phyloP scores from a whole-genome alignment of 1,140 invertebrate species.

The Aphis craccivora region DNA sequence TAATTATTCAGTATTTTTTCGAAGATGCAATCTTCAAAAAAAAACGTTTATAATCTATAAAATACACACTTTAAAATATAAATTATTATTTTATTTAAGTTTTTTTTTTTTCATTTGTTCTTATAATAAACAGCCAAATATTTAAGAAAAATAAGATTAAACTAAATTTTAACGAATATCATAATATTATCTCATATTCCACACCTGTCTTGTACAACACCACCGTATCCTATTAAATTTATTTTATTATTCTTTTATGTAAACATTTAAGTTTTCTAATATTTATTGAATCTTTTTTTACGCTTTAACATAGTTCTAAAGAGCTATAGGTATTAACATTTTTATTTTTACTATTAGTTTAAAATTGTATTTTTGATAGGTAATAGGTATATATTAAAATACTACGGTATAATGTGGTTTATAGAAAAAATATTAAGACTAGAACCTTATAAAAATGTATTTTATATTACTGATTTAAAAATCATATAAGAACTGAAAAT shows the following conservation, averaged over 20 bases:
- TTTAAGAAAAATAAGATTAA: neutral
- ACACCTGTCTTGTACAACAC: neutral
- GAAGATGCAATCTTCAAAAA: neutral
- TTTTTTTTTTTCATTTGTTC: neutral
- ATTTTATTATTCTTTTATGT: neutral
- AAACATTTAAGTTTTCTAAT: neutral
- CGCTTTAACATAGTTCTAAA: neutral
- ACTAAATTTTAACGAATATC: neutral
- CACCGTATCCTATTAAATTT: neutral
- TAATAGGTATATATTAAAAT: neutral
- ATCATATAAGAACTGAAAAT: no score
- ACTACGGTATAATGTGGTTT: neutral
- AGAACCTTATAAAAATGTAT: neutral
- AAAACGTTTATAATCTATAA: neutral
- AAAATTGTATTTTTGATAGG: neutral
- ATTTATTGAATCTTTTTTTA: neutral
- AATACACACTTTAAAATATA: neutral
- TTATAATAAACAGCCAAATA: neutral
- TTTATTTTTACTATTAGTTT: neutral
- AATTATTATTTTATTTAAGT: neutral
- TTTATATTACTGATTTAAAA: neutral
- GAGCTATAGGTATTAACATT: neutral
- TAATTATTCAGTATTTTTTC: neutral
- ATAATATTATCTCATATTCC: neutral
- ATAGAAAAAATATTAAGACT: neutral